phyloP scores from a whole-genome alignment of 1,140 invertebrate genomes.

The Trialeurodes vaporariorum region DNA sequence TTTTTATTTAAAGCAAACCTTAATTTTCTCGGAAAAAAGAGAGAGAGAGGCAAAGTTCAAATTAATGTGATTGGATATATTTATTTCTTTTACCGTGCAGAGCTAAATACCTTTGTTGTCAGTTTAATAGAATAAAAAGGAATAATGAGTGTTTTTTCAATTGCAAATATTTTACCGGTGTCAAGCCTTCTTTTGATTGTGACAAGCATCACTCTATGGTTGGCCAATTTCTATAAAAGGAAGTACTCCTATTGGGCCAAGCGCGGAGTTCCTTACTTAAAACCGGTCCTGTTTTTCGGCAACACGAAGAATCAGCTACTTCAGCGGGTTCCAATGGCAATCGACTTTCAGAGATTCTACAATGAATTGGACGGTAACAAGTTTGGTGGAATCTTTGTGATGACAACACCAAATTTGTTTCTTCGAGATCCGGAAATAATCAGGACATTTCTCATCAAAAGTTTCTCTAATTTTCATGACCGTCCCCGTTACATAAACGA shows the following conservation, averaged over 20 bases:
- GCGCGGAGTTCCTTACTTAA: constrained; percentile 17
- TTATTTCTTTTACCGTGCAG: not conserved
- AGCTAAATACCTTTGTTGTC: not conserved
- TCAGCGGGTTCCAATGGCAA: constrained; percentile 1
- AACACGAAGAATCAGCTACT: constrained; percentile 11
- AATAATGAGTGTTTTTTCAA: too few relatives aligned
- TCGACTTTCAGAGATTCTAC: constrained; percentile 15
- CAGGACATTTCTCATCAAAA: constrained; percentile 37
- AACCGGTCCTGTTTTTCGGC: constrained; percentile 22
- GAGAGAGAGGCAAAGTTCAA: too few relatives aligned
- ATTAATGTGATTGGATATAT: too few relatives aligned
- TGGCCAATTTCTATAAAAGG: not conserved
- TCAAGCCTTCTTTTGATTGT: not conserved
- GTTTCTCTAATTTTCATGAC: constrained; percentile 37
- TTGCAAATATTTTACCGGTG: not conserved
- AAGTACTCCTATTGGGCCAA: not conserved
- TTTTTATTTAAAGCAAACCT: too few relatives aligned
- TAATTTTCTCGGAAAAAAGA: too few relatives aligned
- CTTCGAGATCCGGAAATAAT: constrained; percentile 37
- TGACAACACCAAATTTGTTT: constrained; percentile 30
- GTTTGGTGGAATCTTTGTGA: constrained; percentile 19
- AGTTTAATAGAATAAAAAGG: too few relatives aligned
- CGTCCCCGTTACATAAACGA: constrained; percentile 32
- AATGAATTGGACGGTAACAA: constrained; percentile 13
- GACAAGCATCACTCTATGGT: not conserved